phyloP scores from a whole-genome alignment of 2,113 vertebrate species.

The Channa maculata region DNA sequence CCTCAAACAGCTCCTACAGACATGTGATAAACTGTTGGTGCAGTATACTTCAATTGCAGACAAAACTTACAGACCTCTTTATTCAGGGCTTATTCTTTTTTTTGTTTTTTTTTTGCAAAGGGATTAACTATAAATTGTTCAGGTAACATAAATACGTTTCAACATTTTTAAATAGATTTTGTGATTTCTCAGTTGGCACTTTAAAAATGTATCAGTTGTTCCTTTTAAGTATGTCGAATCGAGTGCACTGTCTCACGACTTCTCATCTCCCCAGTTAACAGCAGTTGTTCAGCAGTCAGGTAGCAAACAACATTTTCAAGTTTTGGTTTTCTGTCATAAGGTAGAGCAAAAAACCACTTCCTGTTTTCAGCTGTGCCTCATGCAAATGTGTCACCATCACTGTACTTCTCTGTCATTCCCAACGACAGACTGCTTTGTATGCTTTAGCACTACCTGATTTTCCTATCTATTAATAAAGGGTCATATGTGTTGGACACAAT shows the following conservation, averaged over 20 bases:
- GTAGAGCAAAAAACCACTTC: conserved; percentile 73
- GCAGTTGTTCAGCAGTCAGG: conserved; percentile 24
- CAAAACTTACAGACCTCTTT: background rate
- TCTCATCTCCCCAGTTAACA: background rate
- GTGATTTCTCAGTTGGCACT: background rate
- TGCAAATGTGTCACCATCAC: conserved; percentile 78
- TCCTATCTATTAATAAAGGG: background rate
- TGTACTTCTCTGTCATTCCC: conserved; percentile 67
- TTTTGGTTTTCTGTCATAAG: conserved; percentile 62
- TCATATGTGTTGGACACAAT: background rate
- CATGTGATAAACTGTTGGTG: conserved; percentile 21
- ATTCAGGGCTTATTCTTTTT: background rate
- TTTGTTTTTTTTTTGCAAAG: background rate
- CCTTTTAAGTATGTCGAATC: background rate
- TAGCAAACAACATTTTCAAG: conserved; percentile 41
- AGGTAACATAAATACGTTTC: background rate
- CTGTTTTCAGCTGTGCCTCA: conserved; percentile 79
- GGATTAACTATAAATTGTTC: background rate
- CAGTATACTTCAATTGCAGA: background rate
- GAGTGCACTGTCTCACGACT: background rate
- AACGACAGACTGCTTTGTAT: conserved; percentile 27
- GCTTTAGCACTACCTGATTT: background rate
- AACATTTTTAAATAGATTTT: background rate
- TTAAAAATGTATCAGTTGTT: background rate
- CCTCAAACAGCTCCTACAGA: conserved; percentile 5